phyloP scores from a whole-genome alignment of 2,113 vertebrate genomes.

The Fulica atra region DNA sequence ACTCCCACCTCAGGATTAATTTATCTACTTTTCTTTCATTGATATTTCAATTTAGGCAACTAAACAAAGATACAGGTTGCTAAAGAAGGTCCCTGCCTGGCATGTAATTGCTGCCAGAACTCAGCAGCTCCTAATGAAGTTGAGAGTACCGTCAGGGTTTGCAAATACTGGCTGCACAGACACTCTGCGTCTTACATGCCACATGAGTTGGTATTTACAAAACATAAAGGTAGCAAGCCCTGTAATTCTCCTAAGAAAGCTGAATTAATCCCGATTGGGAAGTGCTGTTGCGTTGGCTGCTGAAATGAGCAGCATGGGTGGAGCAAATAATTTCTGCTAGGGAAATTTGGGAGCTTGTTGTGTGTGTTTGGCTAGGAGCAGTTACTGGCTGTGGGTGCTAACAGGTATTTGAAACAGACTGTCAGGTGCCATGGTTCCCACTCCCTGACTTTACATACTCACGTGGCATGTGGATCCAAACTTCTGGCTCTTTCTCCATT shows the following conservation, averaged over 20 bases:
- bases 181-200: background rate
- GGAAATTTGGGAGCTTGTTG: constrained; percentile 48
- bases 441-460: constrained; percentile 38
- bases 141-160: background rate
- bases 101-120: background rate
- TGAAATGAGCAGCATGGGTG: constrained; percentile 39
- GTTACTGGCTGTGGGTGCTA: constrained; percentile 9
- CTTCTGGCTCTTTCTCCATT: background rate
- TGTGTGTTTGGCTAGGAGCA: constrained; percentile 40
- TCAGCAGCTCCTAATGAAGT: background rate
- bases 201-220: constrained; percentile 17
- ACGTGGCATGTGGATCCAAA: background rate
- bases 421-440: constrained; percentile 24
- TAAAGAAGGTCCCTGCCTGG: background rate
- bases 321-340: constrained; percentile 51
- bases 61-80: background rate
- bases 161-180: background rate
- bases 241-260: constrained; percentile 53
- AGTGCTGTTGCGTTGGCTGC: constrained; percentile 1
- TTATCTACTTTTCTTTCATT: background rate
- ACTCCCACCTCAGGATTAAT: background rate
- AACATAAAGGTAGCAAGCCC: constrained; percentile 42
- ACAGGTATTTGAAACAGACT: constrained; percentile 23
- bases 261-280: background rate
- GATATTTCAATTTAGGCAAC: background rate